Evolutionary conservation across 2,888 invertebrate species (phyloP), one percentile per base, ranked within the genome.

Genomic region (Crepidodera aurea): DNA sequence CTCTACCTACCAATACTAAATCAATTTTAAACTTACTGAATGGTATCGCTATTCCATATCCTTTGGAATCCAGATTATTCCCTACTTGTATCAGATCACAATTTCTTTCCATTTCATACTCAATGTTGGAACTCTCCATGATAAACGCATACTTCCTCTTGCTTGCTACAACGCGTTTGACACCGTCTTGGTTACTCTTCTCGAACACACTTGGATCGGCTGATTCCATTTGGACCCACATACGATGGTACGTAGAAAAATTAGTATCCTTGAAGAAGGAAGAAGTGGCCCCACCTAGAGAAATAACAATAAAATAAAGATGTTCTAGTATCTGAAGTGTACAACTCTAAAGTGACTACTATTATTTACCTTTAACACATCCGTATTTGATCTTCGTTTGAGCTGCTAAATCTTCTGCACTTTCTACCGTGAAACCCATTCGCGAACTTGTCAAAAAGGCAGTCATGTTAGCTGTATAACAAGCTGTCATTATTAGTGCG

Each of bases 351-450:
- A n/a, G n/a, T n/a, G n/a, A n/a, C n/a, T n/a, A n/a, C n/a, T n/a
- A n/a, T 22, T 22, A 32, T 5, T 60, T 63, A 72, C 73, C 92
- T 34, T 79, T 74, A n/a, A 96, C 83, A n/a, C 92, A 91, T 2
- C 98, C 98, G 79, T 96, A 98, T 81, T 96, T 96, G 69, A 98
- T 96, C 81, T 93, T 93, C n/a, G 89, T 93, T 81, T 98, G 98
- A 75, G 90, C 88, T 0, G 95, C 93, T 62, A 98, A 85, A 81
- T 97, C 97, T 76, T 97, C 96, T 0, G 93, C 96, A 73, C 88
- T 91, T 77, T 91, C 91, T 63, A 98, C 96, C 1, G 94, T 92
- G 37, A 90, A 90, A 63, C 92, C 93, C 90, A 93, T 92, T 29
- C 94, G 87, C 32, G 94, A 93, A 74, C 92, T 93, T 0, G 96